Conservation (phyloP, 2,888 invertebrate genomes). For the Drosophila mimetica region DNA sequence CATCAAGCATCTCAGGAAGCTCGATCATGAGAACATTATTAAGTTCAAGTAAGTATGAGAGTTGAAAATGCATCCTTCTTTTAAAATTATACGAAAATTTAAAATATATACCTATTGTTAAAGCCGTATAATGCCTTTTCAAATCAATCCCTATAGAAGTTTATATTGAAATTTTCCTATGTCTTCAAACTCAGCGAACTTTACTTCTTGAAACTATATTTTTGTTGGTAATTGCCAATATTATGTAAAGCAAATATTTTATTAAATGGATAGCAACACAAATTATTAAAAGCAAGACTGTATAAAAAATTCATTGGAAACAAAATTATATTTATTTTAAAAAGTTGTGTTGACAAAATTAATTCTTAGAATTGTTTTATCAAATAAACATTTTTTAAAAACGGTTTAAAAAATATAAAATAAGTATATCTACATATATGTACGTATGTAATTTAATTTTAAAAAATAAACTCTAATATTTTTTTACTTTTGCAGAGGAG, state of each 20-base stretch:
- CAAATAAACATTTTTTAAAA: not conserved
- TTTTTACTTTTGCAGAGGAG: slow-evolving; percentile 88
- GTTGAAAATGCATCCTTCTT: no score
- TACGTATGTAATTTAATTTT: no score
- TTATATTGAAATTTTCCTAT: no score
- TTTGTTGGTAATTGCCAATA: not conserved
- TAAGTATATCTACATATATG: no score
- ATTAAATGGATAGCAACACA: not conserved
- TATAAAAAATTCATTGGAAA: not conserved
- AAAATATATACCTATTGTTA: no score
- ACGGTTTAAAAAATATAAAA: not conserved
- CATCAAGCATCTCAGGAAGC: slow-evolving; percentile 94
- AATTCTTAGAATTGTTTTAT: not conserved
- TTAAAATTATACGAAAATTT: no score
- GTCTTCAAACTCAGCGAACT: no score
- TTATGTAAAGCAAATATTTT: not conserved
- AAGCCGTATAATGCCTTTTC: no score
- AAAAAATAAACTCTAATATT: not conserved
- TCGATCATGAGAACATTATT: slow-evolving; percentile 98
- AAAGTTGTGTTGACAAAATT: not conserved
- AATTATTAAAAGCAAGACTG: not conserved
- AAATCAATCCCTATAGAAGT: no score
- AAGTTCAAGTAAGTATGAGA: slow-evolving; percentile 85
- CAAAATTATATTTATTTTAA: not conserved
- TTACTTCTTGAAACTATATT: no score